A percentile compares a stretch with the other conserved stretches of the same genome.
Evolutionary conservation across 2,888 invertebrate genomes (phyloP).

Genomic region (Trichogramma dendrolimi): DNA sequence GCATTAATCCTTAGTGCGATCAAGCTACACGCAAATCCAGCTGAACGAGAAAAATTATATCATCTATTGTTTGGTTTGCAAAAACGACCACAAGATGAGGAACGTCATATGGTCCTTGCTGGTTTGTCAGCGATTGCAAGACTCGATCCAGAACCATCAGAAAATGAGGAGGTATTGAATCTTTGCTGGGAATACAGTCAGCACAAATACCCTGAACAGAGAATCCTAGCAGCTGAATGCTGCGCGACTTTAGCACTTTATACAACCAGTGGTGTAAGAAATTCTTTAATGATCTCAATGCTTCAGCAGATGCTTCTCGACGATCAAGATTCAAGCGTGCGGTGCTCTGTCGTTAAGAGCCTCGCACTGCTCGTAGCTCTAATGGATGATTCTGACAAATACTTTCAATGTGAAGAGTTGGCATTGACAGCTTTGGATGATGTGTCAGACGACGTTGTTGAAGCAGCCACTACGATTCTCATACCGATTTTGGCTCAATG

Average conservation of each 20-base stretch:
- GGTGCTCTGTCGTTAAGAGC: constrained; percentile 61
- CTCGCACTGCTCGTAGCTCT: constrained; percentile 61
- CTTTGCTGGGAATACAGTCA: constrained; percentile 71
- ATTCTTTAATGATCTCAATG: constrained; percentile 68
- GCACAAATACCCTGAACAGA: constrained; percentile 64
- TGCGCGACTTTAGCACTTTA: constrained; percentile 65
- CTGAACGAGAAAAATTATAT: constrained; percentile 62
- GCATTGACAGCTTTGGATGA: constrained; percentile 60
- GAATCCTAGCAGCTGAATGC: constrained; percentile 66
- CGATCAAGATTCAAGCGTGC: constrained; percentile 62
- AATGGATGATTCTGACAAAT: constrained; percentile 65
- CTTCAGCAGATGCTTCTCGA: constrained; percentile 67
- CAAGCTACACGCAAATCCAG: constrained; percentile 58
- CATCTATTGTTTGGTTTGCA: constrained; percentile 68
- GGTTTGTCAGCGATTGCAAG: constrained; percentile 55
- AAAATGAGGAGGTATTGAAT: constrained; percentile 66
- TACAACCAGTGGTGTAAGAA: constrained; percentile 62
- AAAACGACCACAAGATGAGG: constrained; percentile 66
- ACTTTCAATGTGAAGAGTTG: constrained; percentile 59
- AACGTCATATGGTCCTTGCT: constrained; percentile 59
- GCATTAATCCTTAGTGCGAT: constrained; percentile 63
- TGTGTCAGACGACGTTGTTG: constrained; percentile 55
- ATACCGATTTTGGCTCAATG: constrained; percentile 64
- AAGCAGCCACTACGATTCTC: constrained; percentile 56
- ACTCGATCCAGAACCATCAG: constrained; percentile 53